These are phyloP conservation scores for Camponotus fellah DNA, from an alignment of 2,888 invertebrate species.

Conservation along the genomic window DNA sequence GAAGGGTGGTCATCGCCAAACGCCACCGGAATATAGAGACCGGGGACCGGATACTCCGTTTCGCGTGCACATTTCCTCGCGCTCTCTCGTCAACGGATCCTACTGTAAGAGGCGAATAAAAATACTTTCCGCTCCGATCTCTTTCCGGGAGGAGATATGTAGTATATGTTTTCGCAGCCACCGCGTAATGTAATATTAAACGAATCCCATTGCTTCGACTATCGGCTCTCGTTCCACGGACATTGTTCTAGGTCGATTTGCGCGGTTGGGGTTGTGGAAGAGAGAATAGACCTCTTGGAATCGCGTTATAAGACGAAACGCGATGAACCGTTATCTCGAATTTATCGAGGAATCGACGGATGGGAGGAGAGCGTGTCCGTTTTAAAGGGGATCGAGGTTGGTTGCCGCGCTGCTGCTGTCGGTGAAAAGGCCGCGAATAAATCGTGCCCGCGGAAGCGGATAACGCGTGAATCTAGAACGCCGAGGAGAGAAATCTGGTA, in stretches of 20 bases:
- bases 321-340: conserved; percentile 63
- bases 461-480: conserved; percentile 50
- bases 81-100: conserved; percentile 36
- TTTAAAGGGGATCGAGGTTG: conserved; percentile 54
- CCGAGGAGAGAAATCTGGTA: conserved; percentile 56
- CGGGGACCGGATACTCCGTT: conserved; percentile 46
- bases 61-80: conserved; percentile 39
- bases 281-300: conserved; percentile 37
- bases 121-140: conserved; percentile 32
- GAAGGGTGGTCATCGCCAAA: conserved; percentile 65
- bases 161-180: conserved; percentile 44
- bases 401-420: conserved; percentile 20
- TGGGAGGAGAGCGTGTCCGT: conserved; percentile 1
- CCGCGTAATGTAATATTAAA: conserved; percentile 66
- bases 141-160: conserved; percentile 1
- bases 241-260: conserved; percentile 48
- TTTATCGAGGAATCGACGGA: conserved; percentile 63
- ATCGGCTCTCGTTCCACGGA: conserved; percentile 14
- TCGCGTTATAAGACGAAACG: conserved; percentile 55
- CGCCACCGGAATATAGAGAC: conserved; percentile 67
- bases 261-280: conserved; percentile 22
- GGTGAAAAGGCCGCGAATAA: conserved; percentile 61
- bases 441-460: conserved; percentile 52
- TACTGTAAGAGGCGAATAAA: conserved; percentile 20
- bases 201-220: conserved; percentile 20